These are phyloP conservation scores for Plutella xylostella DNA, from an alignment of 2,888 invertebrate genomes.

Conservation along the genomic window DNA sequence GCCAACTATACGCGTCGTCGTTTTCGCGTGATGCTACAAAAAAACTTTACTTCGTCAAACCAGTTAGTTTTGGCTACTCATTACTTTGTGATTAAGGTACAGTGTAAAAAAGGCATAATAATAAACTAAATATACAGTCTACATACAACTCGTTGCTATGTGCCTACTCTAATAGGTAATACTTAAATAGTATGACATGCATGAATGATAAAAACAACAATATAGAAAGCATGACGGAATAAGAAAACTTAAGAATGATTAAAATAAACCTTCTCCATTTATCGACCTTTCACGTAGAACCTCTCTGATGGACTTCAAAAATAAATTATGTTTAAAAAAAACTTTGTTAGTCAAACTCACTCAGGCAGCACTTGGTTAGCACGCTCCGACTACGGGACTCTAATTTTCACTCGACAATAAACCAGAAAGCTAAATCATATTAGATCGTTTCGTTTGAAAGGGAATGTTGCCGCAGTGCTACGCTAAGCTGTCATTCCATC, in stretches of 20 bases:
- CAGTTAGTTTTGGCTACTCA: neutral
- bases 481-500: slow-evolving; percentile 64
- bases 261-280: slow-evolving; percentile 20
- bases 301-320: slow-evolving; percentile 63
- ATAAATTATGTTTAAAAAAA: slow-evolving; percentile 51
- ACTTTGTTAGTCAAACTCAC: slow-evolving; percentile 61
- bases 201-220: slow-evolving; percentile 36
- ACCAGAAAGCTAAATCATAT: slow-evolving; percentile 1
- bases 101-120: neutral
- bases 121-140: neutral
- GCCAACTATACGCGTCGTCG: slow-evolving; percentile 34
- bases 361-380: slow-evolving; percentile 70
- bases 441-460: neutral
- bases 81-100: neutral
- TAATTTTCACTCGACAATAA: neutral
- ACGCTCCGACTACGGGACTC: slow-evolving; percentile 39
- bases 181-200: slow-evolving; percentile 37
- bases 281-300: slow-evolving; percentile 18
- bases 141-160: no score
- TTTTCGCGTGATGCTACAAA: neutral
- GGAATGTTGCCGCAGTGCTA: slow-evolving; percentile 31
- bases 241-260: slow-evolving; percentile 29
- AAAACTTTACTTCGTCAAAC: neutral
- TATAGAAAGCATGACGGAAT: slow-evolving; percentile 57
- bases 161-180: no score